Conservation (phyloP, 2,113 vertebrate genomes). For the mouse (Mus musculus) region GRCm39 chr9:101613501-101614000, state of each 20-base stretch:
- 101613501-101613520: not conserved
- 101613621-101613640: too few relatives aligned
- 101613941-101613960: not conserved
- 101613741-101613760: not conserved
- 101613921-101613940: constrained; percentile 35
- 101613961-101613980: not conserved
- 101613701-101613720: not conserved
- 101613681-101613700: not conserved
- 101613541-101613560: not conserved
- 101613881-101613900: constrained; percentile 13
- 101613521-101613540: not conserved
- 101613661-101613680: not conserved
- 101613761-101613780: not conserved
- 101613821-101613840: not conserved
- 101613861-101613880: not conserved
- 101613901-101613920: not conserved
- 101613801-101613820: not conserved
- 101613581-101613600: not conserved
- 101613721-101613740: not conserved
- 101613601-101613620: not conserved
- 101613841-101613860: not conserved
- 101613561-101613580: not conserved
- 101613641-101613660: not conserved
- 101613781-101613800: not conserved
- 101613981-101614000: not conserved